phyloP scores from a whole-genome alignment of 2,113 vertebrate genomes.

The Paedocypris sp. region DNA sequence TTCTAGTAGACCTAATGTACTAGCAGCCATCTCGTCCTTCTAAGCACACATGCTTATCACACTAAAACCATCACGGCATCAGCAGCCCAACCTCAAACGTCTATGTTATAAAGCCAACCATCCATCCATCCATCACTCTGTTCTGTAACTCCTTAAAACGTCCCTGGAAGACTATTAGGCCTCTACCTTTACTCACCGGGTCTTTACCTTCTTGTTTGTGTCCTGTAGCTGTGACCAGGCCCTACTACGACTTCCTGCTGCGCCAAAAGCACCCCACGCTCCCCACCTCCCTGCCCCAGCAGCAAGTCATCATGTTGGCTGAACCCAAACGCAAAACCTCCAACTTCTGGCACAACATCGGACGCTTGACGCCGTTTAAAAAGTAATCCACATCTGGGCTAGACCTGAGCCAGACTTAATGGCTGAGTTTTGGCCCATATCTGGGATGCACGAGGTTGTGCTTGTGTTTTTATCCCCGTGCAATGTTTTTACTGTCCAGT shows the following conservation, averaged over 20 bases:
- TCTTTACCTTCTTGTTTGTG: background rate
- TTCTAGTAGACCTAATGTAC: background rate
- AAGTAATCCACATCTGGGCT: no score
- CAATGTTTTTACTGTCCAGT: slow-evolving; percentile 37
- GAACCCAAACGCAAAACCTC: slow-evolving; percentile 89
- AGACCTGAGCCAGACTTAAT: no score
- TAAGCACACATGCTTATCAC: background rate
- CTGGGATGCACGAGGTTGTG: slow-evolving; percentile 47
- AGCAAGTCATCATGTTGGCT: slow-evolving; percentile 84
- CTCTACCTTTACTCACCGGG: background rate
- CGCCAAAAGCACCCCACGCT: slow-evolving; percentile 81
- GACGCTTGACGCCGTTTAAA: slow-evolving; percentile 84
- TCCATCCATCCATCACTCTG: no score
- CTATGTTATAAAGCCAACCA: no score
- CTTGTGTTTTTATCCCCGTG: slow-evolving; percentile 40
- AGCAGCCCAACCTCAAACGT: no score
- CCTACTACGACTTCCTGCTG: slow-evolving; percentile 82
- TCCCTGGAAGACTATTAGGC: no score
- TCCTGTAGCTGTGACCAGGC: slow-evolving; percentile 64
- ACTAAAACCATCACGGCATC: background rate
- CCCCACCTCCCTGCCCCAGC: slow-evolving; percentile 72
- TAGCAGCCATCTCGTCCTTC: background rate
- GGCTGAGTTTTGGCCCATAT: no score
- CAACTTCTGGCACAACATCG: slow-evolving; percentile 96
- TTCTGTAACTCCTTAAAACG: no score